These are phyloP conservation scores for Euglossa dilemma DNA, from an alignment of 1,140 invertebrate species.

Conservation along the genomic window DNA sequence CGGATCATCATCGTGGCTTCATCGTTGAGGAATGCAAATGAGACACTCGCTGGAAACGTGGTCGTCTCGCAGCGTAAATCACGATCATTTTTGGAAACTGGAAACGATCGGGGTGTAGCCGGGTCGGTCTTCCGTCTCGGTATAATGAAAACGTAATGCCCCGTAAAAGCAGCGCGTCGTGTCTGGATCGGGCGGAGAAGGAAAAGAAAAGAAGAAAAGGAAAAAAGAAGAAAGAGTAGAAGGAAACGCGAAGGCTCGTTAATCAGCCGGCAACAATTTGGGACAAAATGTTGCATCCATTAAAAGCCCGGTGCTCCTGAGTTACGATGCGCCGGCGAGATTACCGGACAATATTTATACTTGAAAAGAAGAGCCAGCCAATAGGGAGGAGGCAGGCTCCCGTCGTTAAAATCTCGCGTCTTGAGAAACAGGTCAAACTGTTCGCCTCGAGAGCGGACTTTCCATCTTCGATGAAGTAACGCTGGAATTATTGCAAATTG, in stretches of 20 bases:
- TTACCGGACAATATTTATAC: conserved; percentile 1
- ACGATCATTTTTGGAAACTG: neutral
- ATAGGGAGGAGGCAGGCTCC: neutral
- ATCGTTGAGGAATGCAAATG: neutral
- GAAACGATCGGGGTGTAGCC: no score
- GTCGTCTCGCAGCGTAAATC: neutral
- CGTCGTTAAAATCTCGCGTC: neutral
- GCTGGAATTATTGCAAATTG: conserved; percentile 11
- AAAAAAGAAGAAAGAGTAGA: no score
- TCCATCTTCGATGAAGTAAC: conserved; percentile 17
- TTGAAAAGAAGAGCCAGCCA: neutral
- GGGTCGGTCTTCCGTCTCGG: neutral
- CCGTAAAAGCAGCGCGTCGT: neutral
- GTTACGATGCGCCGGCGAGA: conserved; percentile 10
- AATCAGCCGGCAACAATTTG: conserved; percentile 33
- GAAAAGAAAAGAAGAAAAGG: neutral
- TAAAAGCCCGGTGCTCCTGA: neutral
- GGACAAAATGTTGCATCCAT: conserved; percentile 12
- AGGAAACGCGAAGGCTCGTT: neutral
- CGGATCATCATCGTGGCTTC: no score
- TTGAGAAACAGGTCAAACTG: conserved; percentile 19
- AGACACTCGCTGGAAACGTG: neutral
- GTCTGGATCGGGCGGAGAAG: neutral
- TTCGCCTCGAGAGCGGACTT: neutral
- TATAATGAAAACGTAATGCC: conserved; percentile 2